Evolutionary conservation across 2,113 vertebrate species (phyloP).

Genomic region (Sylvia atricapilla): DNA sequence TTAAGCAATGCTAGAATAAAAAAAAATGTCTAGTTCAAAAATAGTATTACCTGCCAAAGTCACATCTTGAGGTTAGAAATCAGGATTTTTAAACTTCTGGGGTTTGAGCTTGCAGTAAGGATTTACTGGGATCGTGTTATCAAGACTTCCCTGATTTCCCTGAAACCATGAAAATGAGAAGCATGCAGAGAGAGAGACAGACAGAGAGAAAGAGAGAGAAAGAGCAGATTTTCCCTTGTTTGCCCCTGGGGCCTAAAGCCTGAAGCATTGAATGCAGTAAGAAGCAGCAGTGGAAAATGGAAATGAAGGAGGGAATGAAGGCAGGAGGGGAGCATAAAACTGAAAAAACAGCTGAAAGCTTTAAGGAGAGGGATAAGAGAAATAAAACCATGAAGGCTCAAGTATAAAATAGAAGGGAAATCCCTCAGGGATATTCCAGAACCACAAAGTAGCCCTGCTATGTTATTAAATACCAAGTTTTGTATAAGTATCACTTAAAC

Average conservation of each 20-base stretch:
- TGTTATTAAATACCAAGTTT: not conserved
- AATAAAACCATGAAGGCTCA: not conserved
- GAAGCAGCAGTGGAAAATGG: not conserved
- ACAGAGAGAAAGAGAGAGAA: not conserved
- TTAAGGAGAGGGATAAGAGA: not conserved
- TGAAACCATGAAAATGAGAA: not conserved
- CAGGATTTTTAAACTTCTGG: not conserved
- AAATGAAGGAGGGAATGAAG: not conserved
- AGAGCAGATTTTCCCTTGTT: not conserved
- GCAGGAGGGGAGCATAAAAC: not conserved
- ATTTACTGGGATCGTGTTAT: not conserved
- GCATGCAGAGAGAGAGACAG: not conserved
- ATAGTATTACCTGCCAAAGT: not conserved
- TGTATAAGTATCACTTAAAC: not conserved
- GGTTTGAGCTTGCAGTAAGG: not conserved
- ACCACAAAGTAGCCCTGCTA: not conserved
- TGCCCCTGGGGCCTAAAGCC: not conserved
- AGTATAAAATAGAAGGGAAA: not conserved
- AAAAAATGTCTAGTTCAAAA: not conserved
- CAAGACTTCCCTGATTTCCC: not conserved
- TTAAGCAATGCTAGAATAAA: not conserved
- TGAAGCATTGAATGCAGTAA: not conserved
- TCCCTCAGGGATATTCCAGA: not conserved
- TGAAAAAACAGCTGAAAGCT: not conserved
- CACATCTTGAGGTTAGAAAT: not conserved